phyloP scores from a whole-genome alignment of 2,888 invertebrate species.

The Polymixis lichenea region DNA sequence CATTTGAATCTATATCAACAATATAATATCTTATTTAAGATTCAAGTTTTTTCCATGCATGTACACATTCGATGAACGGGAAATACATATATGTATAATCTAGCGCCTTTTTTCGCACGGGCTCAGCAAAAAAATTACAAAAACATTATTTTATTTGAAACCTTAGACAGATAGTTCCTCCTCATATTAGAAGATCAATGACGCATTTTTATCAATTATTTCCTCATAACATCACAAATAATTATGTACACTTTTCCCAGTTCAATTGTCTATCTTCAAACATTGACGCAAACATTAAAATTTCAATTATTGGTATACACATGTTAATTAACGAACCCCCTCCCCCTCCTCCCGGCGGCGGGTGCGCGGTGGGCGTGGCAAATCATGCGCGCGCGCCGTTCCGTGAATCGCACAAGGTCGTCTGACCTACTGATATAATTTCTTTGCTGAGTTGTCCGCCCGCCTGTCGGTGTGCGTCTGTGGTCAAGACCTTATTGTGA shows the following conservation, averaged over 20 bases:
- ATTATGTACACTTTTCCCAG: not conserved
- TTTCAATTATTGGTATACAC: conserved; percentile 63
- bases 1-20: too few relatives aligned
- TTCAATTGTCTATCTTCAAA: conserved; percentile 27
- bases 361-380: conserved; percentile 72
- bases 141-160: not conserved
- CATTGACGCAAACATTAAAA: conserved; percentile 53
- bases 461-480: conserved; percentile 66
- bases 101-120: too few relatives aligned
- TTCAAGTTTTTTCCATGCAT: too few relatives aligned
- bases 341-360: conserved; percentile 42
- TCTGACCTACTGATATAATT: conserved; percentile 82
- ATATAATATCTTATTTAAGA: too few relatives aligned
- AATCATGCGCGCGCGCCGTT: conserved; percentile 78
- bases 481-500: conserved; percentile 20
- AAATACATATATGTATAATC: too few relatives aligned
- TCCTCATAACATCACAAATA: not conserved
- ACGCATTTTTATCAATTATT: conserved; percentile 4
- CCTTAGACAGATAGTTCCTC: not conserved
- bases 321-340: conserved; percentile 58
- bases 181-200: not conserved
- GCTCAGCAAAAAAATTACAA: too few relatives aligned
- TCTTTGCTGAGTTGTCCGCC: conserved; percentile 66
- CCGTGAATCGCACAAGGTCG: conserved; percentile 81
- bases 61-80: too few relatives aligned